Evolutionary conservation across 2,113 vertebrate species (phyloP).

Genomic region (Euleptes europaea): DNA sequence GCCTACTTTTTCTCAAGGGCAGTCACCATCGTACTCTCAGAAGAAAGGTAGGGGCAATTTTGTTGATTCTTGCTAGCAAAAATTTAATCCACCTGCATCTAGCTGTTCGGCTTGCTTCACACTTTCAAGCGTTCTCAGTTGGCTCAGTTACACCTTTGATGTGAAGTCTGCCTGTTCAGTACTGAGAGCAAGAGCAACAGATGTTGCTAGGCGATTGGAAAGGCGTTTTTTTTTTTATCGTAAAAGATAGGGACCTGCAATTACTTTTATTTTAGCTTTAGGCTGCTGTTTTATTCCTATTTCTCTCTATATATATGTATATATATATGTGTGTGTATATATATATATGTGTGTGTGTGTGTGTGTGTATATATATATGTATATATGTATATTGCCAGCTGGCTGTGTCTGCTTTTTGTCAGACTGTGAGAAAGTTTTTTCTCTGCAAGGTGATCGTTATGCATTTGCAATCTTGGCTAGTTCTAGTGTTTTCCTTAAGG

Average conservation of each 20-base stretch:
- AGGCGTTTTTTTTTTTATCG: conserved; percentile 27
- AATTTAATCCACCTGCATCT: conserved; percentile 13
- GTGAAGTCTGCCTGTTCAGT: conserved; percentile 66
- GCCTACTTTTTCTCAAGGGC: conserved; percentile 87
- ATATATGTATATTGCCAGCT: conserved; percentile 17
- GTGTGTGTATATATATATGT: neutral
- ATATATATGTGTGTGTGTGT: neutral
- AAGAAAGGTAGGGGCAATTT: conserved; percentile 90
- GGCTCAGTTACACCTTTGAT: conserved; percentile 62
- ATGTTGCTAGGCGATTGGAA: conserved; percentile 76
- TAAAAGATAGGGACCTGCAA: conserved; percentile 54
- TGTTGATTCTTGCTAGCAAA: conserved; percentile 49
- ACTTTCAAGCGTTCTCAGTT: conserved; percentile 62
- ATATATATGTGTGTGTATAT: neutral
- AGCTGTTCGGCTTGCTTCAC: conserved; percentile 63
- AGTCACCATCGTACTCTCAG: conserved; percentile 85
- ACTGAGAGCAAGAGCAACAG: conserved; percentile 69
- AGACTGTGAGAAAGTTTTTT: conserved; percentile 59
- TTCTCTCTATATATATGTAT: no score
- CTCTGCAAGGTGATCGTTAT: conserved; percentile 21
- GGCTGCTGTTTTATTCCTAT: conserved; percentile 30
- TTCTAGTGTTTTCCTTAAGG: neutral
- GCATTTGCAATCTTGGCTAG: conserved; percentile 26
- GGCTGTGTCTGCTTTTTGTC: conserved; percentile 26
- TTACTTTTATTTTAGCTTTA: conserved; percentile 55